Percentiles rank a stretch among this genome's conserved stretches.
These are phyloP conservation scores for Chionoecetes opilio DNA, from an alignment of 1,140 invertebrate species.

Conservation along the genomic window DNA sequence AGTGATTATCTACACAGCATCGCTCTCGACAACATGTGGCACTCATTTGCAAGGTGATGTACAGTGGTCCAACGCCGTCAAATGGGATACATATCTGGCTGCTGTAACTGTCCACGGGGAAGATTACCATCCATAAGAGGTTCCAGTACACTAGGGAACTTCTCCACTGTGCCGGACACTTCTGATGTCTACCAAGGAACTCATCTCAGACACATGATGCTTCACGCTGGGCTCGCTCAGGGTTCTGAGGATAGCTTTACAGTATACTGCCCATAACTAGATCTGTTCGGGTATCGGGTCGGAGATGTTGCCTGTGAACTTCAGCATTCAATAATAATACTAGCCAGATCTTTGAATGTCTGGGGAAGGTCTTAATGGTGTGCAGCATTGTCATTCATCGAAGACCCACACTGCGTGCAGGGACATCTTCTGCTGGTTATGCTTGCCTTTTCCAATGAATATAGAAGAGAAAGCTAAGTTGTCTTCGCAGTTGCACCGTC, in stretches of 20 bases:
- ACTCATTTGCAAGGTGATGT: too few species aligned
- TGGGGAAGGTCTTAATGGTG: background rate
- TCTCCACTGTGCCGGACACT: too few species aligned
- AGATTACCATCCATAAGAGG: too few species aligned
- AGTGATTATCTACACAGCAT: too few species aligned
- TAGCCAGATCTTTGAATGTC: conserved; percentile 42
- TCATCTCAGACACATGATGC: too few species aligned
- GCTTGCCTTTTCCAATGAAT: background rate
- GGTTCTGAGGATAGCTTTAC: background rate
- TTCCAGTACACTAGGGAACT: too few species aligned
- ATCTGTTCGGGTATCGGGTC: too few species aligned
- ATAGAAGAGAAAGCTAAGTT: conserved; percentile 30
- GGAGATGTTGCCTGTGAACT: background rate
- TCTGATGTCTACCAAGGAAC: too few species aligned
- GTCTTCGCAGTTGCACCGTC: conserved; percentile 19
- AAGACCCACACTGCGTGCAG: conserved; percentile 1
- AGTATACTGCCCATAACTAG: conserved; percentile 34
- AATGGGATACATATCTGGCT: too few species aligned
- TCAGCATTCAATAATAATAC: conserved; percentile 1
- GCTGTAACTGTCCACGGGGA: too few species aligned
- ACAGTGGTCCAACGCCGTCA: too few species aligned
- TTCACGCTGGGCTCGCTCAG: background rate
- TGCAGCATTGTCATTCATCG: conserved; percentile 41
- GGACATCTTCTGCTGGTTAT: background rate
- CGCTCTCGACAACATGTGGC: too few species aligned